Conservation (phyloP, 2,797 vertebrate species). For the Phrynocephalus vlangalii region DNA sequence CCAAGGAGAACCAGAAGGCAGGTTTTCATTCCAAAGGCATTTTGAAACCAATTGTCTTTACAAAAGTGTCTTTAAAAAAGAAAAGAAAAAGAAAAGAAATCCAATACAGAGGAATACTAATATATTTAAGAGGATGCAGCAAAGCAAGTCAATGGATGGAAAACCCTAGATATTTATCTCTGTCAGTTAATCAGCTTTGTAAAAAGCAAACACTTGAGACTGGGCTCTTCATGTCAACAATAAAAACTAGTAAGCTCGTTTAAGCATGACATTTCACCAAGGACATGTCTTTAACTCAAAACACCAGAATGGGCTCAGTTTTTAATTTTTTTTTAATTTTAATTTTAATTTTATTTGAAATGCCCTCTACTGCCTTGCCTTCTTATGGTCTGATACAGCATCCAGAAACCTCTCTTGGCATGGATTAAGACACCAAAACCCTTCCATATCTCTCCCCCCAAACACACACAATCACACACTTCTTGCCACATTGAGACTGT, state of each 20-base stretch:
- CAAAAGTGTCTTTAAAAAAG: background rate
- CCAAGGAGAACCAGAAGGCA: background rate
- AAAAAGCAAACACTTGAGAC: background rate
- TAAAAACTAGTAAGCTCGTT: background rate
- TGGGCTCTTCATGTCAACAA: background rate
- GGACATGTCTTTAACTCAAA: background rate
- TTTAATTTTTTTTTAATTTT: background rate
- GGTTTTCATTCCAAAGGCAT: background rate
- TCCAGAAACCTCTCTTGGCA: too few species aligned
- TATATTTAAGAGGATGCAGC: background rate
- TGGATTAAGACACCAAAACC: too few species aligned
- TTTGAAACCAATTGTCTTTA: background rate
- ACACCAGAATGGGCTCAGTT: background rate
- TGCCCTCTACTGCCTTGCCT: background rate
- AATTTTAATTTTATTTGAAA: too few species aligned
- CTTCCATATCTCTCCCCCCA: too few species aligned
- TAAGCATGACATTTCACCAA: background rate
- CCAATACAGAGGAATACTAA: background rate
- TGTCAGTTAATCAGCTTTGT: background rate
- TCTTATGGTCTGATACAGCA: background rate
- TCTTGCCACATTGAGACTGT: too few species aligned
- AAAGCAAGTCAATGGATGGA: too few species aligned
- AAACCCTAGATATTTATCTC: background rate
- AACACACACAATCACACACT: too few species aligned
- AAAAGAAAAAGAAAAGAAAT: background rate